phyloP scores from a whole-genome alignment of 2,797 vertebrate genomes.

The Helostoma temminkii region DNA sequence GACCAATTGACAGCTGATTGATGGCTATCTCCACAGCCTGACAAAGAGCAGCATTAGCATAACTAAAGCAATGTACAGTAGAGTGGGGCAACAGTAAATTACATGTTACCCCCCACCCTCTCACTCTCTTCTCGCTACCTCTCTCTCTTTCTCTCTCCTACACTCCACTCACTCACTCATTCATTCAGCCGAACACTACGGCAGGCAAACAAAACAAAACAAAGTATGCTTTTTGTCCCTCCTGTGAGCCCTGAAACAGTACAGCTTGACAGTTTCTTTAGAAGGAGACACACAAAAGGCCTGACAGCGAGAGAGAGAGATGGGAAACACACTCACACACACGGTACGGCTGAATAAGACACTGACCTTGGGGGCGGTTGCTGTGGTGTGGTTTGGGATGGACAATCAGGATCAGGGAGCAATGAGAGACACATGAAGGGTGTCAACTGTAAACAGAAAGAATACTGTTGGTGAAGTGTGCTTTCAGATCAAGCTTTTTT shows the following conservation, averaged over 20 bases:
- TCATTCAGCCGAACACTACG: slow-evolving; percentile 59
- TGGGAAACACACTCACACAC: slow-evolving; percentile 4
- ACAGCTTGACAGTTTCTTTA: slow-evolving; percentile 99
- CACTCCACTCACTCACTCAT: slow-evolving; percentile 70
- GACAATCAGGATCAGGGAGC: neutral
- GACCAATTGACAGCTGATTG: slow-evolving; percentile 99
- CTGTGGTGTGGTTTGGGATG: slow-evolving; percentile 18
- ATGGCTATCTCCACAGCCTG: slow-evolving; percentile 98
- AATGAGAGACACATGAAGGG: neutral
- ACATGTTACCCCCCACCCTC: slow-evolving; percentile 92
- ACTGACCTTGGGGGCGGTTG: slow-evolving; percentile 56
- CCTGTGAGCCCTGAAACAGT: slow-evolving; percentile 74
- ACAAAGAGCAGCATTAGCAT: slow-evolving; percentile 99
- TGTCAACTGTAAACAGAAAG: slow-evolving; percentile 32
- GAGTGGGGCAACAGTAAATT: slow-evolving; percentile 98
- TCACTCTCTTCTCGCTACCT: slow-evolving; percentile 74
- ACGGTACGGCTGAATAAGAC: slow-evolving; percentile 42
- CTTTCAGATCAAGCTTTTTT: slow-evolving; percentile 3
- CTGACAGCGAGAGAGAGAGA: slow-evolving; percentile 59
- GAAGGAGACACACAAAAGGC: slow-evolving; percentile 93
- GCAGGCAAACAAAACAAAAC: slow-evolving; percentile 80
- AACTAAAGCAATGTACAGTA: slow-evolving; percentile 99
- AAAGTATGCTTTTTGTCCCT: slow-evolving; percentile 80
- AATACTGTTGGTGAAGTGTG: slow-evolving; percentile 18
- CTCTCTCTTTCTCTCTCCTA: slow-evolving; percentile 43